Evolutionary conservation across 2,113 vertebrate species (phyloP), one percentile per base, ranked within the genome.

Genomic region (Chelonoidis abingdonii): DNA sequence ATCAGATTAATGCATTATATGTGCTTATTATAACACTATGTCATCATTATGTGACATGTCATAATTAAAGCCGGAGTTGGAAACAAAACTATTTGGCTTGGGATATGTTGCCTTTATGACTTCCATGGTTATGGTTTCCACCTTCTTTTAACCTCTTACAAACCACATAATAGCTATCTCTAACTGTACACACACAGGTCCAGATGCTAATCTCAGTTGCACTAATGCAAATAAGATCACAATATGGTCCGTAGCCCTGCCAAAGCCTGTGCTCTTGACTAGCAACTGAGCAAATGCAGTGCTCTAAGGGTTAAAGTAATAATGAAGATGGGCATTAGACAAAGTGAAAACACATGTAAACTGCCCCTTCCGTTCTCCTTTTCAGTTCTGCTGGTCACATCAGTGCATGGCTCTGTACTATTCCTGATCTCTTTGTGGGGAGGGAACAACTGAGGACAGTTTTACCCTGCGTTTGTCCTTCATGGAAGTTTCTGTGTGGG

Each of bases 1-100:
- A 98, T 98, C 98, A 98, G 98, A 98, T 98, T 97, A 98, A 98
- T 94, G 91, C 93, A 94, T 97, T 98, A 97, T 96, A 98, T 98
- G 98, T 97, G 97, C 97, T 97, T 97, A 98, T 98, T 98, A 97
- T 98, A 98, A 98, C 97, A 98, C 97, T 93, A 44, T 97, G 98
- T 98, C 98, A 98, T 98, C 98, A 98, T 98, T 98, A 98, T 88
- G 96, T 96, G 97, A 94, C 82, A 94, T 96, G 96, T 98, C 97
- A 96, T 97, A 98, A 98, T 98, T 97, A 97, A 96, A 97, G 95
- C 95, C 96, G 91, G 79, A 94, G 89, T 96, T 98, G 87, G 97
- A 97, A 98, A 98, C 95, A 97, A 98, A 98, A 98, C 96, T 97
- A 97, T 98, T 98, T 98, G 97, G 97, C 97, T 97, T 97, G 97